phyloP scores from a whole-genome alignment of 2,797 vertebrate genomes.

The Synanceia verrucosa region DNA sequence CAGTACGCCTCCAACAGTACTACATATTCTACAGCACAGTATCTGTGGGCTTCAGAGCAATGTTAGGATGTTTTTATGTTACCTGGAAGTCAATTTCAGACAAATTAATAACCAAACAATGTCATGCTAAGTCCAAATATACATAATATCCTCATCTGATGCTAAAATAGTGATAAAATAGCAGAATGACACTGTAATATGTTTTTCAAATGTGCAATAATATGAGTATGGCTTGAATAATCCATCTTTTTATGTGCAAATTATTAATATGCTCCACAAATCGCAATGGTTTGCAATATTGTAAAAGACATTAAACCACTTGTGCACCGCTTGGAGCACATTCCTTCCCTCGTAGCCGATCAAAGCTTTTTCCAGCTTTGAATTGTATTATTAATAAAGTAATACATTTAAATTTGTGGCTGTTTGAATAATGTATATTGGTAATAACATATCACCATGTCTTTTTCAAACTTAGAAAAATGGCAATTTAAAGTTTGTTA shows the following conservation, averaged over 20 bases:
- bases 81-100: background rate
- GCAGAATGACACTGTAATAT: background rate
- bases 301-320: background rate
- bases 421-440: background rate
- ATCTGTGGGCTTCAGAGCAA: background rate
- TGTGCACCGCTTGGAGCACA: background rate
- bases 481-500: background rate
- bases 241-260: background rate
- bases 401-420: background rate
- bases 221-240: background rate
- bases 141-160: background rate
- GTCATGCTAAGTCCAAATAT: background rate
- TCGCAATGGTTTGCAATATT: background rate
- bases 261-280: conserved; percentile 8
- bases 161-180: background rate
- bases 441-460: background rate
- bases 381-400: conserved; percentile 29
- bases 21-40: too few species aligned
- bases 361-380: conserved; percentile 17
- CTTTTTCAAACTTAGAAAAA: background rate
- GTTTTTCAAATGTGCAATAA: background rate
- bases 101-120: background rate
- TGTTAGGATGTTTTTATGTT: background rate
- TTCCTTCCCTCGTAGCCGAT: conserved; percentile 15
- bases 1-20: background rate